phyloP scores from a whole-genome alignment of 2,888 invertebrate species.

The Himalopsyche tibetana region DNA sequence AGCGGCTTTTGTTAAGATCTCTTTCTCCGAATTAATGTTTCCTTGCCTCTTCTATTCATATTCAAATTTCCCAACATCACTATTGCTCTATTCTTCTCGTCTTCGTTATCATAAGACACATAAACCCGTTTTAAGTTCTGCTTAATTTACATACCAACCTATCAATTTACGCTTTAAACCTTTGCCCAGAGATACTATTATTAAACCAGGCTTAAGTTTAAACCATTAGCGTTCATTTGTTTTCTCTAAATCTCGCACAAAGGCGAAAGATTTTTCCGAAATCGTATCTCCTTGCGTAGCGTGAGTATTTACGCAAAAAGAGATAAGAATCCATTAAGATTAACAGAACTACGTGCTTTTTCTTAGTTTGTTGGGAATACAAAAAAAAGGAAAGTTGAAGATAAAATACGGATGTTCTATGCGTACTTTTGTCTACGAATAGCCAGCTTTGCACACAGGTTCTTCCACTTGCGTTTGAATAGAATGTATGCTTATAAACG shows the following conservation, averaged over 20 bases:
- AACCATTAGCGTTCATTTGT: neutral
- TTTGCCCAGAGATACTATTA: neutral
- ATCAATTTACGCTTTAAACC: neutral
- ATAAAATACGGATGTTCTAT: neutral
- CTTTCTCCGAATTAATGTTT: no score
- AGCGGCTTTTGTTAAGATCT: no score
- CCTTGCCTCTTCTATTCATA: no score
- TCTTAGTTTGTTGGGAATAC: neutral
- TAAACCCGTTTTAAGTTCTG: neutral
- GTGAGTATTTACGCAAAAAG: neutral
- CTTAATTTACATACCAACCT: slow-evolving; percentile 4
- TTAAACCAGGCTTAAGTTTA: neutral
- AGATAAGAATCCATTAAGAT: slow-evolving; percentile 19
- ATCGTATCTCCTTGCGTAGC: neutral
- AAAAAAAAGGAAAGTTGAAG: no score
- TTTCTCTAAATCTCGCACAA: neutral
- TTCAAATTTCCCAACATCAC: neutral
- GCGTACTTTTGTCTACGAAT: no score
- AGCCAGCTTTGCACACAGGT: no score
- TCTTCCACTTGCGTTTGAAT: no score
- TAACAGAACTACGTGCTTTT: neutral
- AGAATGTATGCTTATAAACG: no score
- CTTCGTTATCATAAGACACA: neutral
- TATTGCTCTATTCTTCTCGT: neutral
- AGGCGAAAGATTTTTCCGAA: neutral